Evolutionary conservation across 2,888 invertebrate genomes (phyloP).

Genomic region (Dione juno): DNA sequence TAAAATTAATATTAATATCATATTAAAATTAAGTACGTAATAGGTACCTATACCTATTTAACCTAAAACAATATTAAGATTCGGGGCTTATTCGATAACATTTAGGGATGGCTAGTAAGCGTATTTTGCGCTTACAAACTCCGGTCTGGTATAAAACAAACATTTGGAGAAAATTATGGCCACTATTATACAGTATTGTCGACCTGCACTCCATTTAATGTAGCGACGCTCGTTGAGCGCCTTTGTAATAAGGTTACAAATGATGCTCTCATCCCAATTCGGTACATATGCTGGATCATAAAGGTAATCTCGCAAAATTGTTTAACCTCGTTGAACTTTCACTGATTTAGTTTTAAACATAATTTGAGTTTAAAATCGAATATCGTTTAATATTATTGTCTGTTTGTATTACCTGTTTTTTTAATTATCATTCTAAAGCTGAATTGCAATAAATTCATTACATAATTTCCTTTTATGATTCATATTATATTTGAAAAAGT

Average conservation of each 20-base stretch:
- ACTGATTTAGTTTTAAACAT: conserved; percentile 24
- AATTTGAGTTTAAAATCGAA: conserved; percentile 8
- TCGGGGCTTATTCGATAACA: conserved; percentile 21
- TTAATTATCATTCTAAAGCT: not conserved
- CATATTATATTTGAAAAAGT: too few relatives aligned
- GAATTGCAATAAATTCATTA: too few relatives aligned
- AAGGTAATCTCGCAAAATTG: conserved; percentile 37
- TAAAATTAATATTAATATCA: not conserved
- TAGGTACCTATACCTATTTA: not conserved
- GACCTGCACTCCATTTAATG: conserved; percentile 42
- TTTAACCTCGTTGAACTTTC: conserved; percentile 30
- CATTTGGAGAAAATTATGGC: conserved; percentile 41
- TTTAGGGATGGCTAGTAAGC: conserved; percentile 28
- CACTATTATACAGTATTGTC: conserved; percentile 40
- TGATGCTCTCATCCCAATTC: conserved; percentile 39
- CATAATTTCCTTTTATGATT: too few relatives aligned
- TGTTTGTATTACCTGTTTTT: not conserved
- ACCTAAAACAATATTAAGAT: conserved; percentile 20
- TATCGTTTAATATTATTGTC: not conserved
- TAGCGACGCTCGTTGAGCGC: conserved; percentile 34
- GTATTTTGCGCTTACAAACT: conserved; percentile 32
- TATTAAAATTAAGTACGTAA: not conserved
- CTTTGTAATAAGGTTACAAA: conserved; percentile 41
- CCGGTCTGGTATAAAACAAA: conserved; percentile 39
- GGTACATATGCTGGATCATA: conserved; percentile 35